A percentile compares a stretch with the other conserved stretches of the same genome.
Evolutionary conservation across 1,140 invertebrate species (phyloP).

Genomic region (Neodiprion lecontei): DNA sequence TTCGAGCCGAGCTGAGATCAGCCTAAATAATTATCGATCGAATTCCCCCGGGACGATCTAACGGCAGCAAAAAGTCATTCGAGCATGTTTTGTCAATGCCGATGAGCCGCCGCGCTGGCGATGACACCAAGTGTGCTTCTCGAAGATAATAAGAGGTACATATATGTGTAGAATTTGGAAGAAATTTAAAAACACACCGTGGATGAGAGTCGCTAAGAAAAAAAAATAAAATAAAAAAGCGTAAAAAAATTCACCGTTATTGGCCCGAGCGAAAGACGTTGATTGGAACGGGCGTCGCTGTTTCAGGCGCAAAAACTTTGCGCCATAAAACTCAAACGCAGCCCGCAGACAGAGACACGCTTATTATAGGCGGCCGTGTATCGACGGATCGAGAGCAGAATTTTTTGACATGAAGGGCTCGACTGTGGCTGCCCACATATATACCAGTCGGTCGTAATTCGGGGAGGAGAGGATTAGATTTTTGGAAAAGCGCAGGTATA

Average conservation of each 20-base stretch:
- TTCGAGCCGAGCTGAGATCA: background rate
- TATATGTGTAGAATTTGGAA: background rate
- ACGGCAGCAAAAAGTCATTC: background rate
- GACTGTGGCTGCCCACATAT: background rate
- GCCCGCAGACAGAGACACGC: background rate
- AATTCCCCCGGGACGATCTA: background rate
- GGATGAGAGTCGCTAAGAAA: background rate
- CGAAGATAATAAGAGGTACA: background rate
- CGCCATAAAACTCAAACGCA: background rate
- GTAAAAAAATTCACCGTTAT: background rate
- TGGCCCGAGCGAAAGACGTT: background rate
- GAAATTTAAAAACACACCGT: background rate
- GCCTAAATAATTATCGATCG: slow-evolving; percentile 15
- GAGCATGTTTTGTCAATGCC: background rate
- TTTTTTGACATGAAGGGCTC: background rate
- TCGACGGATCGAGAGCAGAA: background rate
- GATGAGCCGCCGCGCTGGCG: background rate
- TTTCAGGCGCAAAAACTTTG: background rate
- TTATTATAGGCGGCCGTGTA: background rate
- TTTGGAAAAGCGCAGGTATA: background rate
- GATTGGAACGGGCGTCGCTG: background rate
- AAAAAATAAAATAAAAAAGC: background rate
- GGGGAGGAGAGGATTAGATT: too few species aligned
- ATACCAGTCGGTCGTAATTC: background rate
- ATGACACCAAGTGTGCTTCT: background rate